A percentile compares a stretch with the other conserved stretches of the same genome.
These are phyloP conservation scores for Parauchenoglanis ngamensis DNA, from an alignment of 2,797 vertebrate species.

Conservation along the genomic window DNA sequence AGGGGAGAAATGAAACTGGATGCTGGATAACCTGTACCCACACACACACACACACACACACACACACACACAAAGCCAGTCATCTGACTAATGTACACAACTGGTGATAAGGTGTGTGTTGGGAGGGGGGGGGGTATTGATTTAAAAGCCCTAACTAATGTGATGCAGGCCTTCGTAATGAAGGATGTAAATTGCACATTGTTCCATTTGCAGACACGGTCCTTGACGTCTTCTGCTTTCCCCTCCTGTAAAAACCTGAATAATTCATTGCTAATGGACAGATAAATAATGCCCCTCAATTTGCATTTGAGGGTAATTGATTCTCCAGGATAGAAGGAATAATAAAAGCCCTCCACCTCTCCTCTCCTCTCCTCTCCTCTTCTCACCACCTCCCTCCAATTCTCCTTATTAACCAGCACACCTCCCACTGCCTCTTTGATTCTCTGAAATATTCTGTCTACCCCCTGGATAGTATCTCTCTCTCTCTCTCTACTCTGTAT, in stretches of 20 bases:
- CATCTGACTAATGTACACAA: constrained; percentile 26
- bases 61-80: constrained; percentile 10
- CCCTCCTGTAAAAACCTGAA: constrained; percentile 64
- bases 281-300: constrained; percentile 75
- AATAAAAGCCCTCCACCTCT: constrained; percentile 55
- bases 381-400: constrained; percentile 40
- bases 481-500: constrained; percentile 23
- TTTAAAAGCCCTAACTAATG: constrained; percentile 72
- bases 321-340: constrained; percentile 67
- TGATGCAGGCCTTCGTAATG: constrained; percentile 69
- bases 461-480: neutral
- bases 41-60: constrained; percentile 8
- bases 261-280: constrained; percentile 76
- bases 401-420: constrained; percentile 51
- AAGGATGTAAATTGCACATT: constrained; percentile 74
- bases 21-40: constrained; percentile 11
- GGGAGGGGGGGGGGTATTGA: constrained; percentile 63
- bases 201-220: constrained; percentile 66
- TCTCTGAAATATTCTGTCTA: constrained; percentile 21
- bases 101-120: neutral
- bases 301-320: constrained; percentile 71
- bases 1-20: constrained; percentile 29
- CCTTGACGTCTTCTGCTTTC: constrained; percentile 57
- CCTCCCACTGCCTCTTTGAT: constrained; percentile 33
- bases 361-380: constrained; percentile 20